Conservation (phyloP, 2,888 invertebrate genomes). For the Temnothorax ravouxi region DNA sequence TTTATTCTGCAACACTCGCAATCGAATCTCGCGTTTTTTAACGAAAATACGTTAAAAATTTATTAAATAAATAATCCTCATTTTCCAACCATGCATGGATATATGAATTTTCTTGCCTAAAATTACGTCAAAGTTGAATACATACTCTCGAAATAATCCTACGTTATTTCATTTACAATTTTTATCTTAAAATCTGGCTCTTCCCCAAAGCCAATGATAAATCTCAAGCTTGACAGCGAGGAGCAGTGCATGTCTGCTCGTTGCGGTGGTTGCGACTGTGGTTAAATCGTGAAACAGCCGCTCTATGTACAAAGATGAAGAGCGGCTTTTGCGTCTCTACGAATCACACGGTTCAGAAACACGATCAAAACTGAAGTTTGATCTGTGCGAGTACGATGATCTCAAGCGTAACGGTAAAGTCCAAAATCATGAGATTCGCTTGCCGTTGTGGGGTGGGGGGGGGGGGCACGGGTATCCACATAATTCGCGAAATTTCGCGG, state of each 20-base stretch:
- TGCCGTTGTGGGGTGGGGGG: not conserved
- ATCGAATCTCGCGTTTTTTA: not conserved
- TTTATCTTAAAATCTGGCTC: not conserved
- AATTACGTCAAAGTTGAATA: not conserved
- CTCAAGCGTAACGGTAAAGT: constrained; percentile 20
- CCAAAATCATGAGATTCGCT: not conserved
- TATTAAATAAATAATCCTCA: not conserved
- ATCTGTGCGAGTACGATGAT: constrained; percentile 33
- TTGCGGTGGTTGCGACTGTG: not conserved
- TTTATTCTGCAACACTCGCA: not conserved
- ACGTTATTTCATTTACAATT: not conserved
- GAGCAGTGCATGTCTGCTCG: no score
- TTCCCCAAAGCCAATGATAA: not conserved
- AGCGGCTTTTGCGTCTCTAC: constrained; percentile 13
- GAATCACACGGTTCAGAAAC: not conserved
- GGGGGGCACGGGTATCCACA: not conserved
- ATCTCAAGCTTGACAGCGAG: constrained; percentile 10
- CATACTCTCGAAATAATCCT: not conserved
- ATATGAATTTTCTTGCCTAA: not conserved
- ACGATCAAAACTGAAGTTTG: constrained; percentile 29
- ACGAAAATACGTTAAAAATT: not conserved
- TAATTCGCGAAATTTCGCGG: constrained; percentile 24
- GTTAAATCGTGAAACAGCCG: constrained; percentile 23
- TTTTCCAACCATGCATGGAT: not conserved
- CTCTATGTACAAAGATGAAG: constrained; percentile 8